Conservation (phyloP, 2,113 vertebrate genomes). For the Seriola aureovittata region DNA sequence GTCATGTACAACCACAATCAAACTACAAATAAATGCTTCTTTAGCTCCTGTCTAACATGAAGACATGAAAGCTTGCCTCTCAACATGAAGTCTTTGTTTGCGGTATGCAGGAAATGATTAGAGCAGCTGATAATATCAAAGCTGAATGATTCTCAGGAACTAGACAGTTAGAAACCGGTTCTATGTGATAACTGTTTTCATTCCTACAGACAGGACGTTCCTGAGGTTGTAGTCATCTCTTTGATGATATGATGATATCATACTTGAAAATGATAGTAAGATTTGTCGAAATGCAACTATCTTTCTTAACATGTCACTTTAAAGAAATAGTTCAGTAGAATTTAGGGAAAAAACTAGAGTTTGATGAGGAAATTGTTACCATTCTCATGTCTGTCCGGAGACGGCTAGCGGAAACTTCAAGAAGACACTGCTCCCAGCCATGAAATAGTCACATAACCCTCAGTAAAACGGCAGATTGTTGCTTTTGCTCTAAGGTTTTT, state of each 20-base stretch:
- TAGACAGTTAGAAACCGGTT: slow-evolving; percentile 13
- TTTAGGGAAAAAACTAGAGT: not conserved
- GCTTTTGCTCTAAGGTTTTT: not conserved
- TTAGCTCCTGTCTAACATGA: not conserved
- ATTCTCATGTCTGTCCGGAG: not conserved
- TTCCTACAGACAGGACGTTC: slow-evolving; percentile 1
- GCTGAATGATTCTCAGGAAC: slow-evolving; percentile 19
- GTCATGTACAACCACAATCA: not conserved
- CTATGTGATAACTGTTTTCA: not conserved
- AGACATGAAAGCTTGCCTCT: not conserved
- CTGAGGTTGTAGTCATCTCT: not conserved
- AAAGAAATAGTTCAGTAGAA: not conserved
- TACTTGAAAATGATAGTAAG: not conserved
- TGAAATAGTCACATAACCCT: not conserved
- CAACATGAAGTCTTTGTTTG: slow-evolving; percentile 14
- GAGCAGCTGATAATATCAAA: slow-evolving; percentile 23
- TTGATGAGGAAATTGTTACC: not conserved
- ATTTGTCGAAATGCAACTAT: not conserved
- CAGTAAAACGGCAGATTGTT: not conserved
- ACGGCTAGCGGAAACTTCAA: not conserved
- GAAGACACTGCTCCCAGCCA: not conserved
- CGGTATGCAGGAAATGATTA: slow-evolving; percentile 28
- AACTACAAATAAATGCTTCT: not conserved
- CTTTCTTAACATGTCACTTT: not conserved
- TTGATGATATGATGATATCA: not conserved